Conservation (phyloP, 2,113 vertebrate species). For the Orycteropus afer region DNA sequence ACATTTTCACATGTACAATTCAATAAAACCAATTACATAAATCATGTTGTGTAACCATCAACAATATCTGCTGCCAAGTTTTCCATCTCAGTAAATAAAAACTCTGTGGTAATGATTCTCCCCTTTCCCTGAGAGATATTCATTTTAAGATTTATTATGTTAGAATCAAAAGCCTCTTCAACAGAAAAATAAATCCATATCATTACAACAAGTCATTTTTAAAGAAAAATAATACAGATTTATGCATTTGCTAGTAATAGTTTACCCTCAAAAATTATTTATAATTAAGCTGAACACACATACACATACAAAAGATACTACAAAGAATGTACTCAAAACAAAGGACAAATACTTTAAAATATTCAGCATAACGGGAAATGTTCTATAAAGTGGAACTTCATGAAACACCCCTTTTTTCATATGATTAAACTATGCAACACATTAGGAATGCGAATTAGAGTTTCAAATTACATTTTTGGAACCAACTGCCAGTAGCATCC, state of each 20-base stretch:
- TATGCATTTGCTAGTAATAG: not conserved
- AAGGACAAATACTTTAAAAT: not conserved
- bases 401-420: constrained; percentile 17
- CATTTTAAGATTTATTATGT: constrained; percentile 22
- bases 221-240: not conserved
- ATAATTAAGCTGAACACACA: not conserved
- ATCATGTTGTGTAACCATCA: not conserved
- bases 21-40: not conserved
- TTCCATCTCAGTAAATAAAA: not conserved
- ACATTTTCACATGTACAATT: not conserved
- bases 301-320: not conserved
- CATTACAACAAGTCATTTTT: not conserved
- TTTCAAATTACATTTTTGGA: constrained; percentile 66
- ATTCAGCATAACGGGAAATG: not conserved
- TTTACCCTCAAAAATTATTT: not conserved
- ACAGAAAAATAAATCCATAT: not conserved
- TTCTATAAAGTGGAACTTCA: not conserved
- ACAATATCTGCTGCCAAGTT: not conserved
- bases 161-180: constrained; percentile 20
- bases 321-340: not conserved
- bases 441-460: constrained; percentile 64
- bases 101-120: not conserved
- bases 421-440: not conserved
- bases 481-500: constrained; percentile 47
- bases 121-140: not conserved